A percentile compares a stretch with the other conserved stretches of the same genome.
Conservation (phyloP, 2,113 vertebrate species). For the Marmota flaviventris region DNA sequence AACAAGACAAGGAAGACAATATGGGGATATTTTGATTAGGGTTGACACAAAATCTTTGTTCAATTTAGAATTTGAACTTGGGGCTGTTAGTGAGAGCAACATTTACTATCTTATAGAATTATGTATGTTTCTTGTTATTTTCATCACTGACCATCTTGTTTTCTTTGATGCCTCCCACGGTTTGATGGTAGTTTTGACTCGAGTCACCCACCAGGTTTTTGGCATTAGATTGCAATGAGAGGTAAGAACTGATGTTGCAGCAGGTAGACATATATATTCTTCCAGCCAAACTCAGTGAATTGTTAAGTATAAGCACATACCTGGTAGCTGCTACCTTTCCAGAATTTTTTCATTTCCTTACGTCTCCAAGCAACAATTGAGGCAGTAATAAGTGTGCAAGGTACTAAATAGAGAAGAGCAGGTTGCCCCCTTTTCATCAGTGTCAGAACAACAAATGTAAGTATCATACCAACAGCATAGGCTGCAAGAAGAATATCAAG, state of each 20-base stretch:
- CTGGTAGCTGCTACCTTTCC: constrained; percentile 94
- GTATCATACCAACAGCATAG: constrained; percentile 94
- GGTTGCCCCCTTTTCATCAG: constrained; percentile 96
- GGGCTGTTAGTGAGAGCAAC: not conserved
- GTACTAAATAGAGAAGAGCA: constrained; percentile 97
- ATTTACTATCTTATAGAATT: not conserved
- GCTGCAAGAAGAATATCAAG: constrained; percentile 85
- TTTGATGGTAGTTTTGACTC: constrained; percentile 2
- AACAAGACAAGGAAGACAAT: not conserved
- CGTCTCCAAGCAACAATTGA: constrained; percentile 91
- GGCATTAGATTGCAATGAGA: not conserved
- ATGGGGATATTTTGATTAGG: not conserved
- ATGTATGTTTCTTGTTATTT: not conserved
- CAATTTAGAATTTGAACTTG: constrained; percentile 43
- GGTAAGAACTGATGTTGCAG: not conserved
- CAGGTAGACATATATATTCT: not conserved
- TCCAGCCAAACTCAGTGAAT: not conserved
- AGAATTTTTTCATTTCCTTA: constrained; percentile 95
- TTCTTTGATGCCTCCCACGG: not conserved
- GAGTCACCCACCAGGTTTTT: not conserved
- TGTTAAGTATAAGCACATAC: constrained; percentile 84
- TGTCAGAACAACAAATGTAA: constrained; percentile 94
- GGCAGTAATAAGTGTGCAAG: constrained; percentile 94
- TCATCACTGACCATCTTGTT: not conserved
- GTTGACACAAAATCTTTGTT: not conserved